Evolutionary conservation across 2,888 invertebrate genomes (phyloP), one percentile per base, ranked within the genome.

Genomic region (Nomada goodeniana): DNA sequence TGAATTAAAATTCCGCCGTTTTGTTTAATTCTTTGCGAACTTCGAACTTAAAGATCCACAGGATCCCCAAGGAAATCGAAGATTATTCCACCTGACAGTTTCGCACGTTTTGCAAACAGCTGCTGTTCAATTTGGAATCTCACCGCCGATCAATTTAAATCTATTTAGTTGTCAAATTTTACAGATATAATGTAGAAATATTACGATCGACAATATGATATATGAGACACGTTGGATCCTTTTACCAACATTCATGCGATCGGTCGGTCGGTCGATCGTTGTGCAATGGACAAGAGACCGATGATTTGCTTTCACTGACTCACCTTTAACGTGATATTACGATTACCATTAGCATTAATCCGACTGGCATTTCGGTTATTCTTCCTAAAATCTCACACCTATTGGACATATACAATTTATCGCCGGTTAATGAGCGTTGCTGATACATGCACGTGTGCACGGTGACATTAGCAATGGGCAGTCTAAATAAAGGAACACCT

Each of bases 291-390:
- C 78, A 83, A 75, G 84, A 86, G 82, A 80, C 82, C 87, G 86
- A 92, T 91, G 91, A 91, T 91, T 91, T 91, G 91, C 92, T 92
- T 92, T 92, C 92, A 92, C 92, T 91, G 90, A 89, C 90, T 92
- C 92, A 92, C 92, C 92, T 92, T 92, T 92, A 89, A 82, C 90
- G 88, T 86, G 90, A 90, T 91, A 91, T 91, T 91, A 91, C 91
- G 91, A 91, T 91, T 91, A 91, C 88, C 88, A 91, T 91, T 91
- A 91, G 85, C 89, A 89, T 91, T 88, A 89, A 88, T 89, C 81
- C 82, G 61, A 70, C 73, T 91, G 91, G 88, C 89, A 90, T 91
- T 90, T 90, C 84, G 76, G 67, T 73, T 67, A 79, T 75, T 86
- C 83, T 84, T 79, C 86, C 88, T 85, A 87, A 90, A 90, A 91